Base-by-base conservation (phyloP, 1,140 invertebrate species). In the Ips typographus region DNA sequence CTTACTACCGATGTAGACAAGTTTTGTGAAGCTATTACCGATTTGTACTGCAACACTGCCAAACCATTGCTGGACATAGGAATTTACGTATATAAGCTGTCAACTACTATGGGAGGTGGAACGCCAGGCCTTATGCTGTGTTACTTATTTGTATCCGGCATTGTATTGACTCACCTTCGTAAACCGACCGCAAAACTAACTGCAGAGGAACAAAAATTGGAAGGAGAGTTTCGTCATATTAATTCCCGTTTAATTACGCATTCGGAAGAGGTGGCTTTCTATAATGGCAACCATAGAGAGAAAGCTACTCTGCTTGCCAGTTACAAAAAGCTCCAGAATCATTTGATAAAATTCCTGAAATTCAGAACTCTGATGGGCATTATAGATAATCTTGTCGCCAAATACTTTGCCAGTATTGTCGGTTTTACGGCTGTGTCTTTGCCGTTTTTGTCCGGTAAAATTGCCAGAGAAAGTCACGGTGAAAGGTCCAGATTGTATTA, bases 221-320 rank as follows among this genome's bases (percentile, higher is more conserved):
- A 99, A 84, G 98, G 97, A 70, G 96, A 99, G 85, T 98, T 96
- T 81, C 88, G 98, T 78, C 98, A 95, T 78, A 94, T 99, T 37
- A 97, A 99, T 65, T 95, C 95, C 4, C 85, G 98, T 40, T 83
- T 99, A 2, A 99, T 99, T 52, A 96, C 95, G 0, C 98, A 99
- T 82, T 95, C 95, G 36, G 98, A 99, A 83, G 98, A 99, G 84
- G 89, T 99, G 70, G 96, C 97, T 2, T 99, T 99, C 82, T 99
- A 98, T 80, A 87, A 96, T 82, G 96, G 96, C 73, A 96, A 95
- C 76, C 84, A 85, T 53, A 87, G 94, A 43, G 97, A 99, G 81
- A 93, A 95, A 80, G 80, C 91, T 36, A 98, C 92, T 0, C 82
- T 99, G 3, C 80, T 96, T 63, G 87, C 91, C 8, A 93, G 94